Base-by-base conservation (phyloP, 2,113 vertebrate genomes). In the Sphaerodactylus townsendi region DNA sequence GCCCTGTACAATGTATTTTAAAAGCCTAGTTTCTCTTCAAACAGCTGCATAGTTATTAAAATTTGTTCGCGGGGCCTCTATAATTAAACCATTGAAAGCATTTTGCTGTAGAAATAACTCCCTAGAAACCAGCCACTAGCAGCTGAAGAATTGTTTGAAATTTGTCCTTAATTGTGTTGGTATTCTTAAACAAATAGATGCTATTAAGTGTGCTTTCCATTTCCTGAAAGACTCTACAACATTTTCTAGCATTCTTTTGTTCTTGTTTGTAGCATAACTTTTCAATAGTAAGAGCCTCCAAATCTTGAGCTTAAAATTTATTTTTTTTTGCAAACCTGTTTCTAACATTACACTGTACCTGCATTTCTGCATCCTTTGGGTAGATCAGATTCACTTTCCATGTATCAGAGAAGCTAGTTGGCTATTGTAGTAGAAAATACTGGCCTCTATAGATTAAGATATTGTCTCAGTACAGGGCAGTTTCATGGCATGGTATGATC, bases 61-160 rank as follows among this genome's bases (percentile, higher is more conserved):
- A 90, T 90, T 76, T 90, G 82, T 56, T 90, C 84, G 21, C 0
- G 0, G 86, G 78, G 15, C 50, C 66, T 86, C 86, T 84, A 17
- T 87, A 89, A 88, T 89, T 86, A 90, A 91, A 82, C 79, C 79
- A 35, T 85, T 89, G 48, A 65, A 46, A 88, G 70, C 53, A 21
- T 15, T 84, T 88, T 83, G n/a, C 73, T 89, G 66, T 41, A 64
- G 62, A 83, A 88, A 0, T 50, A 90, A 80, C 46, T 75, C 70
- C 81, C 68, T 66, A 69, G 77, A 89, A 90, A 79, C 30, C 59
- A 66, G 35, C 72, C 65, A 69, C 79, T 69, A 5, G 64, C 84
- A 79, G 79, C 87, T 91, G 86, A 82, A 84, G 77, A 72, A 87
- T 65, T 69, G 56, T 87, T 90, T 82, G 72, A 73, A 53, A 77